Evolutionary conservation across 2,113 vertebrate genomes (phyloP), one percentile per base, ranked within the genome.

Genomic region (Brienomyrus longianalis): DNA sequence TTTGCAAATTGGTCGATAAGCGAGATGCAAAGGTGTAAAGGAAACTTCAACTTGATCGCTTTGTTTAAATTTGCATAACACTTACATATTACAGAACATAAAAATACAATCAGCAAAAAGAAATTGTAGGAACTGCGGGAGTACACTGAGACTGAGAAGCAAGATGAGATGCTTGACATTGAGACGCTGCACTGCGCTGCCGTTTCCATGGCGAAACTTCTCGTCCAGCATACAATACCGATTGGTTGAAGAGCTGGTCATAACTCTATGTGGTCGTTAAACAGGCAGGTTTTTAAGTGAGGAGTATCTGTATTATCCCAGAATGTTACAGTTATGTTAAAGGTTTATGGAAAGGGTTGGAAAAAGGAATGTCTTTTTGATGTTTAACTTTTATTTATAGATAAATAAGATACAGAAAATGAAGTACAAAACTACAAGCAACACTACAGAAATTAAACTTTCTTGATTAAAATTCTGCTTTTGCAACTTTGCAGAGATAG

Each of bases 311-410:
- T 62, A 70, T 70, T 70, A 70, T 31, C 27, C 85, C 93, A 87
- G 89, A 92, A 85, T 85, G 96, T 93, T 91, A 93, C 97, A 0
- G 93, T 94, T 45, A 31, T 31, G 31, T 31, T 31, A 31, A 31
- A 31, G 31, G 31, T 31, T 31, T 31, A 31, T 31, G 31, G 31
- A 17, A 83, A 45, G 77, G 17, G 77, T 83, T 45, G 3, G 39
- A 45, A 83, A 83, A 83, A 43, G 15, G 43, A 83, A 56, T 31
- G n/a, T 31, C 3, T 31, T 70, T 70, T 27, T 31, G 27, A 11
- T 70, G n/a, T 13, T 31, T 31, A 70, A 70, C 62, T 27, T 43
- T 83, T 45, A 83, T 83, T 19, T 83, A 45, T 43, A 19, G 77
- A 45, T 19, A 83, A 83, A 83, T 43, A 45, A 19, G 19, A 43